Conservation (phyloP, 2,888 invertebrate genomes). For the Crematogaster levior region DNA sequence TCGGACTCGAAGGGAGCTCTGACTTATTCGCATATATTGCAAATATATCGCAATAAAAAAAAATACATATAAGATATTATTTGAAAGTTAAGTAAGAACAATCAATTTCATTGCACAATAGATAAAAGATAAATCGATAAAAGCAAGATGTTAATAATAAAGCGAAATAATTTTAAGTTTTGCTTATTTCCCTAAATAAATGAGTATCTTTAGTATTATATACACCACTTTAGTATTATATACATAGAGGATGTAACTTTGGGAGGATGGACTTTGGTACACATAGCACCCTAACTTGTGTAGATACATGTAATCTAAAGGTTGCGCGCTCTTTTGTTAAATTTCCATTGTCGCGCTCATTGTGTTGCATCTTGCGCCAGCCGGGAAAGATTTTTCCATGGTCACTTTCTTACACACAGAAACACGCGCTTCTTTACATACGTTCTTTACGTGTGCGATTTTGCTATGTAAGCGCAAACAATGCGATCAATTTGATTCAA, state of each 20-base stretch:
- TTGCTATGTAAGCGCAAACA: neutral
- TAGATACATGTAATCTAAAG: conserved; percentile 6
- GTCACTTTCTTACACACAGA: conserved; percentile 8
- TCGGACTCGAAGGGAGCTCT: conserved; percentile 15
- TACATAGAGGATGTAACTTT: neutral
- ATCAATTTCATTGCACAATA: neutral
- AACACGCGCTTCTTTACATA: neutral
- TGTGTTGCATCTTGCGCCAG: conserved; percentile 15
- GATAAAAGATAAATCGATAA: no score
- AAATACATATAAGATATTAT: neutral
- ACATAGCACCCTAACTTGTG: neutral
- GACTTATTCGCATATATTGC: neutral
- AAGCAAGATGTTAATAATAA: neutral
- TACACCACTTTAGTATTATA: no score
- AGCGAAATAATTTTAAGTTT: neutral
- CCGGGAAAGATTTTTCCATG: conserved; percentile 7
- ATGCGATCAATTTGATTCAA: neutral
- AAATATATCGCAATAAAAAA: neutral
- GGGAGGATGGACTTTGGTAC: neutral
- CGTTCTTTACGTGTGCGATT: neutral
- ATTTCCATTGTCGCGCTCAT: conserved; percentile 23
- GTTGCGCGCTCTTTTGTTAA: conserved; percentile 33
- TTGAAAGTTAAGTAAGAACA: neutral
- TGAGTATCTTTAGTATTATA: neutral
- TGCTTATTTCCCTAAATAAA: neutral